Conservation (phyloP, 2,888 invertebrate genomes). For the Rapana venosa region DNA sequence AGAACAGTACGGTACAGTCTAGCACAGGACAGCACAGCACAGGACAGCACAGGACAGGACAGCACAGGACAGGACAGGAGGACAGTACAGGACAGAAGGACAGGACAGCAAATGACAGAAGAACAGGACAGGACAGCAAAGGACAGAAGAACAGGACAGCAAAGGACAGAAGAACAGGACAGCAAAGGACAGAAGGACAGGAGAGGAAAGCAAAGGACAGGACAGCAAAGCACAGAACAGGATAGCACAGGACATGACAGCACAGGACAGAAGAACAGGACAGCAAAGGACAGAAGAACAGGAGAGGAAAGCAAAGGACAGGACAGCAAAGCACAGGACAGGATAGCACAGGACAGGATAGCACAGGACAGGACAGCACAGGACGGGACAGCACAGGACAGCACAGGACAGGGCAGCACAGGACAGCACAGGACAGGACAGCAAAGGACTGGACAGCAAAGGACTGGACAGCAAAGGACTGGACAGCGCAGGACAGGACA, state of each 20-base stretch:
- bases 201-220: too few species aligned
- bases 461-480: not conserved
- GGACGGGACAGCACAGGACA: not conserved
- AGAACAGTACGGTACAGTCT: not conserved
- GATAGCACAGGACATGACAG: not conserved
- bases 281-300: constrained; percentile 1
- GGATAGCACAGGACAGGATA: not conserved
- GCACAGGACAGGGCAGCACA: constrained; percentile 4
- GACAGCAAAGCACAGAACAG: not conserved
- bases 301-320: not conserved
- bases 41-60: constrained; percentile 4
- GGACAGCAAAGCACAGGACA: not conserved
- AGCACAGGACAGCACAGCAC: too few species aligned
- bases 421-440: not conserved
- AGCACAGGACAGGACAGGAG: constrained; percentile 10
- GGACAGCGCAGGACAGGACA: not conserved
- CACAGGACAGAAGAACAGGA: not conserved
- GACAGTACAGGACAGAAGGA: not conserved
- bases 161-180: not conserved
- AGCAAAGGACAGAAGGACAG: not conserved
- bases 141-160: not conserved
- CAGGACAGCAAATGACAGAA: too few species aligned
- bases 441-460: not conserved
- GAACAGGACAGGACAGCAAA: not conserved
- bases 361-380: not conserved